A percentile compares a stretch with the other conserved stretches of the same genome.
Evolutionary conservation across 2,797 vertebrate species (phyloP).

Genomic region (Euthynnus affinis): DNA sequence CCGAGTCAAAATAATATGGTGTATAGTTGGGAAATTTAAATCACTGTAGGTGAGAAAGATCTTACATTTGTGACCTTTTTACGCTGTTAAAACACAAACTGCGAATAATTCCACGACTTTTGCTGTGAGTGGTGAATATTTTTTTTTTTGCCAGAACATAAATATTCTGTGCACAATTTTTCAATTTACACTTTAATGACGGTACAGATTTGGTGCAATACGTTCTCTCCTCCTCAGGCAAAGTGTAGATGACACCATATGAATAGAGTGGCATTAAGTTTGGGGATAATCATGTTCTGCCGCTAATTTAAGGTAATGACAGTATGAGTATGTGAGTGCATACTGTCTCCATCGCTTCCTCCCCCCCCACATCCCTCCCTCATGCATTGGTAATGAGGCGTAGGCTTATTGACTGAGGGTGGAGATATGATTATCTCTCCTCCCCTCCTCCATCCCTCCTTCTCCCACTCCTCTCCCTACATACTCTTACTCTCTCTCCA

Average conservation of each 20-base stretch:
- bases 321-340: conserved; percentile 66
- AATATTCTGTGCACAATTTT: conserved; percentile 16
- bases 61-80: conserved; percentile 22
- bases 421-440: conserved; percentile 79
- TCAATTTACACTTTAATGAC: not conserved
- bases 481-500: conserved; percentile 41
- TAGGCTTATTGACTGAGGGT: conserved; percentile 77
- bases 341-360: conserved; percentile 50
- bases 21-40: conserved; percentile 4
- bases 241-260: conserved; percentile 50
- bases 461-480: not conserved
- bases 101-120: conserved; percentile 2
- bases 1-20: conserved; percentile 28
- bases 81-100: conserved; percentile 1
- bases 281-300: conserved; percentile 67
- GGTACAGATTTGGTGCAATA: conserved; percentile 17
- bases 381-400: conserved; percentile 80
- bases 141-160: conserved; percentile 11
- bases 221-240: conserved; percentile 26
- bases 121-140: not conserved
- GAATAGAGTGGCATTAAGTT: conserved; percentile 64
- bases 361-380: conserved; percentile 49
- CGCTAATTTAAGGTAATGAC: conserved; percentile 77
- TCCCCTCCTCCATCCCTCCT: conserved; percentile 23
- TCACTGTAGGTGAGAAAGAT: not conserved